phyloP scores from a whole-genome alignment of 1,140 invertebrate genomes.

The Drosophila nigromelanica region DNA sequence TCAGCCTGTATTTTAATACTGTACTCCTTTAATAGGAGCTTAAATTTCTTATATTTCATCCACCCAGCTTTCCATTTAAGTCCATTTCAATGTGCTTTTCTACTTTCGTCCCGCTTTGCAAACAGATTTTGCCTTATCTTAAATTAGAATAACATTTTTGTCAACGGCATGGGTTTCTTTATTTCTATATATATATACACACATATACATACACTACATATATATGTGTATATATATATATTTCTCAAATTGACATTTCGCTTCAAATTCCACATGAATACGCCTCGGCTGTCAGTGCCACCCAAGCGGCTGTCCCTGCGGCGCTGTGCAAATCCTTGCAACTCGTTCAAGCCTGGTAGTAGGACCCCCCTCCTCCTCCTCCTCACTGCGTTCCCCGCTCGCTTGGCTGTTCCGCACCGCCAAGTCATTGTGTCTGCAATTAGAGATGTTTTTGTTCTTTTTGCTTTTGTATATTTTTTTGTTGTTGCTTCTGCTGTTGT shows the following conservation, averaged over 20 bases:
- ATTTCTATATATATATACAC: conserved; percentile 8
- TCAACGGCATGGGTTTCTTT: conserved; percentile 44
- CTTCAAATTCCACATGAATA: conserved; percentile 82
- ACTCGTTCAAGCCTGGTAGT: conserved; percentile 62
- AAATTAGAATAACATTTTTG: conserved; percentile 81
- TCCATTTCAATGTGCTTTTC: conserved; percentile 47
- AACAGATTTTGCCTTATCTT: conserved; percentile 77
- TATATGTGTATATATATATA: conserved; percentile 44
- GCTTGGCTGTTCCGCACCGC: conserved; percentile 30
- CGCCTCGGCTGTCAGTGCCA: conserved; percentile 73
- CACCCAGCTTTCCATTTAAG: conserved; percentile 36
- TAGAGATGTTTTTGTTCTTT: conserved; percentile 79
- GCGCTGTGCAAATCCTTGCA: conserved; percentile 78
- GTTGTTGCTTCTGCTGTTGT: conserved; percentile 35
- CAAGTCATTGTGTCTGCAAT: conserved; percentile 79
- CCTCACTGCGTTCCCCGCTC: conserved; percentile 17
- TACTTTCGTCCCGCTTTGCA: conserved; percentile 38
- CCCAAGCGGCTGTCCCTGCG: conserved; percentile 64
- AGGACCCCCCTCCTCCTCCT: conserved; percentile 50
- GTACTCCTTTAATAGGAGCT: conserved; percentile 57
- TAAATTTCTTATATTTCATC: conserved; percentile 42
- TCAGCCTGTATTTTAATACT: conserved; percentile 16
- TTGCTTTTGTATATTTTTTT: conserved; percentile 53
- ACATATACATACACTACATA: conserved; percentile 16
- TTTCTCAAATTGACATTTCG: conserved; percentile 78